Evolutionary conservation across 2,888 invertebrate genomes (phyloP), one percentile per base, ranked within the genome.

Genomic region (Patella depressa): DNA sequence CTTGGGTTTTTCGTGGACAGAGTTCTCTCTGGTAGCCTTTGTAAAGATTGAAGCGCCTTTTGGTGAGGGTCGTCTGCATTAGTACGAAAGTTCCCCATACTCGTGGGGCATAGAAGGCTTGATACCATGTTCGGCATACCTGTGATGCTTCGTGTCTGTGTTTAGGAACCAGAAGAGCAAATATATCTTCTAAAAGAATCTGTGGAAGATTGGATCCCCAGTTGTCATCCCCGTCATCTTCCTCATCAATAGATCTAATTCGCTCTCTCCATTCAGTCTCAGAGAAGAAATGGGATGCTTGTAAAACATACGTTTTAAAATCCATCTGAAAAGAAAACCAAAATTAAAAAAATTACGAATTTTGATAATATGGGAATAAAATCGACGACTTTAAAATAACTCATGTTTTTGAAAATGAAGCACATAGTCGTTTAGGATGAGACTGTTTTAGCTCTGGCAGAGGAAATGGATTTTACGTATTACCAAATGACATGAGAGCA

Each of bases 1-100:
- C 92, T 78, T 86, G 86, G 3, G 86, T 82, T 73, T 86, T 86
- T 11, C 85, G 79, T 7, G 85, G 84, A 74, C 86, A 86, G 2
- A 96, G 91, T 86, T 95, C 94, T 86, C 94, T 93, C 93, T 95
- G 95, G 95, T 96, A 96, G 24, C 96, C 96, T 74, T 95, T 94
- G 89, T 95, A 96, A 86, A 96, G 95, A 88, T 96, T 96, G 89
- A 94, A 96, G 88, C 95, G 94, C 45, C 95, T 93, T 77, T 95
- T 93, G 0, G 96, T 96, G 34, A 96, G 92, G 0, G 95, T 95
- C 1, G 93, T 93, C 88, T 96, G 96, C 81, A 94, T 94, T 71
- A 96, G 92, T 1, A 94, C 92, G 87, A 96, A 96, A 15, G 93
- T 94, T 11, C 94, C 93, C 96, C 96, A 96, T n/a, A 85, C 86